A percentile compares a stretch with the other conserved stretches of the same genome.
phyloP scores from a whole-genome alignment of 2,113 vertebrate genomes.

The Pycnonotus jocosus region DNA sequence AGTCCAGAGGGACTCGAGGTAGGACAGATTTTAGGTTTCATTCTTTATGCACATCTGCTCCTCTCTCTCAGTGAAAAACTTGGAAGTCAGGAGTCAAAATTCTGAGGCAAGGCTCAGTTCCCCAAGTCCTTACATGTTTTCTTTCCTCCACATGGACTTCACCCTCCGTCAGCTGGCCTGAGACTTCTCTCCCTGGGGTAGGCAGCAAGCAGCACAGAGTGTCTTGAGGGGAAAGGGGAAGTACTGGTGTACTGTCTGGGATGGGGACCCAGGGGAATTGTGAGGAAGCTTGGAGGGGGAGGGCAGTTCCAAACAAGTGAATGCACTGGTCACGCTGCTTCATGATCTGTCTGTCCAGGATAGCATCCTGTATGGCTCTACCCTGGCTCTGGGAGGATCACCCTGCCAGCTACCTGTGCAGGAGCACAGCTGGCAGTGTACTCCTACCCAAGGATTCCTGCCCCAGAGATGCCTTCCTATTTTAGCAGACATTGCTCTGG shows the following conservation, averaged over 20 bases:
- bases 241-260: background rate
- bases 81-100: background rate
- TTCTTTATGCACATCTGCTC: background rate
- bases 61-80: background rate
- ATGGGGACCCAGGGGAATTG: accelerated
- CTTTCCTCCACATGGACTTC: background rate
- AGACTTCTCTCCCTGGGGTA: background rate
- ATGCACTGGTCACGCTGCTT: background rate
- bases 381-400: background rate
- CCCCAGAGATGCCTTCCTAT: background rate
- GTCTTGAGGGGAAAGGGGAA: background rate
- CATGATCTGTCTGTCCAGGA: background rate
- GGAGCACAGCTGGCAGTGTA: background rate
- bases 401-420: background rate
- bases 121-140: background rate
- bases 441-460: background rate
- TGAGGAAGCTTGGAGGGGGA: background rate
- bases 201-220: background rate
- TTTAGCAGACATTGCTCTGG: background rate
- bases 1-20: background rate
- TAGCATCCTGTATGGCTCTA: background rate
- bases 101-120: background rate
- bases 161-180: accelerated
- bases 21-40: background rate
- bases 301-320: background rate